phyloP scores from a whole-genome alignment of 92 coral and sea anemone species.

The Porites rus region DNA sequence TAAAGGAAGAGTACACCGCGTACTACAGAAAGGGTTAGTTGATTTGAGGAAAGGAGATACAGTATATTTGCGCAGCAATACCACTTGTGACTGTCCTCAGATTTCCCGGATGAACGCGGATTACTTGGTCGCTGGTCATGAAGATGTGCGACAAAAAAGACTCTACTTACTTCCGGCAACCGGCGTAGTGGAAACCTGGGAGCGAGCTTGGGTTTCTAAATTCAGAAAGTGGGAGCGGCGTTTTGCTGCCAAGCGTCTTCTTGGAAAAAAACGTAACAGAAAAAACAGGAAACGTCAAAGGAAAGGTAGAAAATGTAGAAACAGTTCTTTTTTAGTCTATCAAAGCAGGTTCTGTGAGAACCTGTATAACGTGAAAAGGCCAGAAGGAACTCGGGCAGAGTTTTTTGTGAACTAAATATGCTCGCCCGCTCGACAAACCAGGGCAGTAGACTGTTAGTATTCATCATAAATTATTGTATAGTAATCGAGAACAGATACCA shows the following conservation, averaged over 20 bases:
- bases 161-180: conserved; percentile 14
- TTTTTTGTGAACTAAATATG: too few species aligned
- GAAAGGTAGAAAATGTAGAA: conserved; percentile 9
- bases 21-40: conserved; percentile 22
- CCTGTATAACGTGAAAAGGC: too few species aligned
- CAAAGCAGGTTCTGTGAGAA: too few species aligned
- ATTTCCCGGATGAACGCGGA: conserved; percentile 2
- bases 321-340: too few species aligned
- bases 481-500: too few species aligned
- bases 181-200: conserved; percentile 42
- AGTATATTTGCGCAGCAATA: conserved; percentile 25
- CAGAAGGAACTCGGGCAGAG: too few species aligned
- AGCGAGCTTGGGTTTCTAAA: conserved; percentile 32
- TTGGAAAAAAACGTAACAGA: background rate
- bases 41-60: conserved; percentile 35
- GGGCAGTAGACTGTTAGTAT: too few species aligned
- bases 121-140: conserved; percentile 44
- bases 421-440: too few species aligned
- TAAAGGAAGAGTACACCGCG: conserved; percentile 22
- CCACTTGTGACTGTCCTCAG: conserved; percentile 43
- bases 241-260: background rate
- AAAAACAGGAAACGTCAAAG: conserved; percentile 5
- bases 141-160: conserved; percentile 11
- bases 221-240: conserved; percentile 45
- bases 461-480: too few species aligned